Conservation (phyloP, 2,113 vertebrate species). For the Fukomys damarensis region DNA sequence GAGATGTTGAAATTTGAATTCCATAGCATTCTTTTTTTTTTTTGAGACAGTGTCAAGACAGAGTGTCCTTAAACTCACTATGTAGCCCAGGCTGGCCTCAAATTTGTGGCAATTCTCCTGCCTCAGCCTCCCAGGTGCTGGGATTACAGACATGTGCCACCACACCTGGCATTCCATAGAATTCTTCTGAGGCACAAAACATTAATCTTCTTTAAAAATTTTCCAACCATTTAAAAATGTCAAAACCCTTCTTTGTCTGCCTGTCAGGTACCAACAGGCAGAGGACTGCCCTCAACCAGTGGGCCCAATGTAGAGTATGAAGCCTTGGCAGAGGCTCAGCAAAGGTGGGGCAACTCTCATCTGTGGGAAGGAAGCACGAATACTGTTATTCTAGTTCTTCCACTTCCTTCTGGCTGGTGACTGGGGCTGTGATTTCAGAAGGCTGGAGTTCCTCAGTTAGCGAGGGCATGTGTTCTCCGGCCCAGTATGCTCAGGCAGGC, state of each 20-base stretch:
- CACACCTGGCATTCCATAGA: too few species aligned
- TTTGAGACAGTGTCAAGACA: too few species aligned
- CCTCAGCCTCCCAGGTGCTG: too few species aligned
- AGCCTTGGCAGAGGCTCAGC: not conserved
- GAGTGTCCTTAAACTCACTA: too few species aligned
- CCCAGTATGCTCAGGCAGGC: fast-evolving
- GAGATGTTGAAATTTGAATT: not conserved
- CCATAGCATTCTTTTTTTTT: not conserved
- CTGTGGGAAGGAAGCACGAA: not conserved
- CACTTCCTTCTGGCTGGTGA: not conserved
- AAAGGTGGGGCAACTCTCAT: not conserved
- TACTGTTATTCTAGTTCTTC: not conserved
- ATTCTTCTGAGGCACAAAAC: not conserved
- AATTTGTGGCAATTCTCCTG: too few species aligned
- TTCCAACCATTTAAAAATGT: not conserved
- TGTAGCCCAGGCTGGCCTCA: too few species aligned
- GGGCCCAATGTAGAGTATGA: not conserved
- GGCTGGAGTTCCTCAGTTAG: not conserved
- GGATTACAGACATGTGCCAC: too few species aligned
- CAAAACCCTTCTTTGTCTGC: not conserved
- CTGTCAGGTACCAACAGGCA: not conserved
- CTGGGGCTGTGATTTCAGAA: not conserved
- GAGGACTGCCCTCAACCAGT: too few species aligned
- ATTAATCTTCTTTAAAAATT: not conserved
- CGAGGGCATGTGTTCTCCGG: not conserved